phyloP scores from a whole-genome alignment of 2,113 vertebrate genomes.

The Perognathus longimembris region DNA sequence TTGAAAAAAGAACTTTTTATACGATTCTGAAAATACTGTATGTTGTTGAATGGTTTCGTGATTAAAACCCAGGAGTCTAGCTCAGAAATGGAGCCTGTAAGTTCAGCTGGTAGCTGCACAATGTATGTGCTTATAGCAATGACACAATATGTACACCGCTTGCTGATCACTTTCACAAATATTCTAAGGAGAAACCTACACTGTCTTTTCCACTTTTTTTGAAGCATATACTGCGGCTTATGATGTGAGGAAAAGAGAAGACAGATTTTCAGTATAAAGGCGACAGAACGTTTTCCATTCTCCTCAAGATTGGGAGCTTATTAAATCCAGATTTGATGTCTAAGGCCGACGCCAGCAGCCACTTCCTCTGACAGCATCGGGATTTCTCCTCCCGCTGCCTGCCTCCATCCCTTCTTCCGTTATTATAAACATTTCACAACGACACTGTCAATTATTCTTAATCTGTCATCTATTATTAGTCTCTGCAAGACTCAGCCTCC shows the following conservation, averaged over 20 bases:
- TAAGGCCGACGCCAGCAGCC: slow-evolving; percentile 39
- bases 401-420: slow-evolving; percentile 7
- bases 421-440: slow-evolving; percentile 63
- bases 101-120: neutral
- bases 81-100: neutral
- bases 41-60: neutral
- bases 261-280: neutral
- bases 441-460: slow-evolving; percentile 67
- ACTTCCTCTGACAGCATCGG: slow-evolving; percentile 1
- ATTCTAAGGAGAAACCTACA: too few relatives aligned
- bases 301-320: neutral
- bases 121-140: too few relatives aligned
- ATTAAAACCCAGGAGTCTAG: neutral
- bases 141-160: too few relatives aligned
- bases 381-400: slow-evolving; percentile 7
- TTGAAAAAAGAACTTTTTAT: neutral
- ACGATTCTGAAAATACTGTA: too few relatives aligned
- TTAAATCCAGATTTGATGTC: neutral
- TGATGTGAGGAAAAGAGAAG: neutral
- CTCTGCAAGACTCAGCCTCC: slow-evolving; percentile 46
- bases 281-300: neutral
- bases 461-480: slow-evolving; percentile 75
- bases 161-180: too few relatives aligned
- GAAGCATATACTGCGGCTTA: too few relatives aligned
- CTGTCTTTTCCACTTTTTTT: too few relatives aligned